phyloP scores from a whole-genome alignment of 2,888 invertebrate genomes.

The Cephus nigrinus region DNA sequence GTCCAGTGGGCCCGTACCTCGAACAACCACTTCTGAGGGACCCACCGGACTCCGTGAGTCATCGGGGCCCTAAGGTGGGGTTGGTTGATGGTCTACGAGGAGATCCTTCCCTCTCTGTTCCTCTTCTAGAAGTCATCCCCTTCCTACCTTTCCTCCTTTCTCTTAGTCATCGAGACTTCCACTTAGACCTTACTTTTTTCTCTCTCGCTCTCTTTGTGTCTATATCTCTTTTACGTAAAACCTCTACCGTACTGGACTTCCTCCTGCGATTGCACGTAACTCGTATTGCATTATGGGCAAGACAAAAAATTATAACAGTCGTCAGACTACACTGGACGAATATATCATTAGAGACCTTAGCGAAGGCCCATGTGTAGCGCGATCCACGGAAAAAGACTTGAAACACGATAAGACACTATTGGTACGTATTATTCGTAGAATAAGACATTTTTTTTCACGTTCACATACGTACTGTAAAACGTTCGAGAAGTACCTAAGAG shows the following conservation, averaged over 20 bases:
- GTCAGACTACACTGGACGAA: not conserved
- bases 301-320: not conserved
- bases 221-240: not conserved
- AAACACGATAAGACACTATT: not conserved
- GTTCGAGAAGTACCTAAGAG: constrained; percentile 3
- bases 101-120: not conserved
- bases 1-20: constrained; percentile 20
- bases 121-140: constrained; percentile 46
- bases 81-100: not conserved
- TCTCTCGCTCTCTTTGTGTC: not conserved
- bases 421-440: not conserved
- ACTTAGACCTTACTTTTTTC: not conserved
- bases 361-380: not conserved
- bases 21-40: not conserved
- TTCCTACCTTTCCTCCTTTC: constrained; percentile 29
- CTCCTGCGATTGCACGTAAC: not conserved
- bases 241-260: not conserved
- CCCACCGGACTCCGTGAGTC: not conserved
- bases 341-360: not conserved
- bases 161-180: constrained; percentile 37
- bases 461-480: not conserved
- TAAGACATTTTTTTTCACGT: not conserved
- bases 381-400: not conserved
- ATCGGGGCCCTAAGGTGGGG: not conserved
- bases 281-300: not conserved